Evolutionary conservation across 2,113 vertebrate species (phyloP).

Genomic region (Smithornis capensis): DNA sequence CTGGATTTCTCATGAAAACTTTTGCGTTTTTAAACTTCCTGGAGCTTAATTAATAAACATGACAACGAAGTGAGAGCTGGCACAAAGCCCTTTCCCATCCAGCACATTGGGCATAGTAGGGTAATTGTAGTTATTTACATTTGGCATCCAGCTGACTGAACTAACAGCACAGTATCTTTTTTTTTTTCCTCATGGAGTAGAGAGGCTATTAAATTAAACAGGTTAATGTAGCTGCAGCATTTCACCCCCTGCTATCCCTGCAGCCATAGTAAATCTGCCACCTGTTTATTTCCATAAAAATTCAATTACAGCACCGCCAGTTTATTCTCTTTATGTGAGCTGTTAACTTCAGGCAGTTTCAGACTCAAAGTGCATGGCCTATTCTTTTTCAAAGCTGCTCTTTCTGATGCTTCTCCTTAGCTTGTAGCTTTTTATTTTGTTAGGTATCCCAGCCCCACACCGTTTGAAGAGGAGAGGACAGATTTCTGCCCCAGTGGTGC

Average conservation of each 20-base stretch:
- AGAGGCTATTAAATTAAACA: constrained; percentile 75
- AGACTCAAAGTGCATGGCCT: not conserved
- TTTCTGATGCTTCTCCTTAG: not conserved
- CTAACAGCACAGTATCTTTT: constrained; percentile 22
- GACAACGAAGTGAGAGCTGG: constrained; percentile 54
- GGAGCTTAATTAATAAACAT: constrained; percentile 70
- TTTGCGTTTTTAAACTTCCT: constrained; percentile 41
- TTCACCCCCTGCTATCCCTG: constrained; percentile 64
- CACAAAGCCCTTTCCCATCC: constrained; percentile 40
- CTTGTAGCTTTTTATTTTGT: not conserved
- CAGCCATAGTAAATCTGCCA: constrained; percentile 78
- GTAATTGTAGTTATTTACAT: constrained; percentile 76
- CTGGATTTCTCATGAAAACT: constrained; percentile 38
- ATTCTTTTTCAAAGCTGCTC: not conserved
- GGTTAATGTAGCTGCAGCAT: constrained; percentile 74
- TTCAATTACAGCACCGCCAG: constrained; percentile 75
- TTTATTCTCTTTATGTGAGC: constrained; percentile 73
- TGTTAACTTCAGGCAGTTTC: constrained; percentile 70
- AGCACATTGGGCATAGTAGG: constrained; percentile 42
- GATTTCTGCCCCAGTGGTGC: not conserved
- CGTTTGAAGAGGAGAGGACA: not conserved
- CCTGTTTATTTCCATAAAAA: constrained; percentile 86
- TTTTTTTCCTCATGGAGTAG: not conserved
- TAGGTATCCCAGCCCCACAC: not conserved
- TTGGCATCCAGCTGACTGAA: constrained; percentile 72